Percentiles rank a stretch among this genome's conserved stretches.
Evolutionary conservation across 1,140 invertebrate genomes (phyloP).

Genomic region (Drosophila grimshawi): DNA sequence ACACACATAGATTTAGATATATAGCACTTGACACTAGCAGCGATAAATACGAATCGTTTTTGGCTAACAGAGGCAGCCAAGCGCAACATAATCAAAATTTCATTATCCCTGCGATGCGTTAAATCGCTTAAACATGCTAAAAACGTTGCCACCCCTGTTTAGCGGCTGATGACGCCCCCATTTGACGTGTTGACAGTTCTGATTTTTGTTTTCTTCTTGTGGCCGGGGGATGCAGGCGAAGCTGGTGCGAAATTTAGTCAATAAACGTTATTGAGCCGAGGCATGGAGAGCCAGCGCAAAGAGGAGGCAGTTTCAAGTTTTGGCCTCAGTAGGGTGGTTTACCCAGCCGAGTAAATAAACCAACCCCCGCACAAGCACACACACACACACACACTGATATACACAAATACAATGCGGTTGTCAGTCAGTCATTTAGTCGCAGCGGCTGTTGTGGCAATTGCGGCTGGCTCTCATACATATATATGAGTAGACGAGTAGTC

Average conservation of each 20-base stretch:
- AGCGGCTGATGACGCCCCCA: conserved; percentile 17
- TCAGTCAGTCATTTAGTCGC: conserved; percentile 78
- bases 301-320: conserved; percentile 14
- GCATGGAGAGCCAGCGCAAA: conserved; percentile 15
- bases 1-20: not conserved
- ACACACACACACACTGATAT: conserved; percentile 8
- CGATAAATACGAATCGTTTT: conserved; percentile 49
- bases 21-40: conserved; percentile 49
- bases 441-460: conserved; percentile 72
- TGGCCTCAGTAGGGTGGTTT: conserved; percentile 62
- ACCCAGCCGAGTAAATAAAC: conserved; percentile 68
- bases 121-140: conserved; percentile 81
- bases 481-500: conserved; percentile 12
- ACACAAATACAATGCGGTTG: conserved; percentile 65
- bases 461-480: conserved; percentile 48
- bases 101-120: conserved; percentile 83
- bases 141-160: conserved; percentile 39
- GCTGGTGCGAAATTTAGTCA: conserved; percentile 80
- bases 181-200: conserved; percentile 78
- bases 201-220: conserved; percentile 37
- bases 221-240: conserved; percentile 53
- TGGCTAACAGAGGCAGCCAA: conserved; percentile 60
- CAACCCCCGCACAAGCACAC: conserved; percentile 58
- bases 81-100: conserved; percentile 81
- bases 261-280: conserved; percentile 74